Evolutionary conservation across 1,140 invertebrate genomes (phyloP).

Genomic region (Drosophila bipectinata): DNA sequence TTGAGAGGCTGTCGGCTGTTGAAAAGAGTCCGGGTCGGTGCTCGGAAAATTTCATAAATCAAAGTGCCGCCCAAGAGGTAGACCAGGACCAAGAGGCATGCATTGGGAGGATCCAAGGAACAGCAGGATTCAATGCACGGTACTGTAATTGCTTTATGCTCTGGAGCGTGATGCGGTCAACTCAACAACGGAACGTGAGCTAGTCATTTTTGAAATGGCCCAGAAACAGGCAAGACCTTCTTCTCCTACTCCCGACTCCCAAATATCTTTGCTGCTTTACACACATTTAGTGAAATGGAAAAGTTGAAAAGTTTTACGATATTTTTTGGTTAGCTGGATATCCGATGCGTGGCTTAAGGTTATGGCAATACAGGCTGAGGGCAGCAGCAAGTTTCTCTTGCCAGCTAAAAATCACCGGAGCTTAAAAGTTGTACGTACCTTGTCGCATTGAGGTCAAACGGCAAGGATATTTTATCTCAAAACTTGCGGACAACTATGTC

Average conservation of each 20-base stretch:
- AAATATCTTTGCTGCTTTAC: background rate
- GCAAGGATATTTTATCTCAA: conserved; percentile 27
- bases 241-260: background rate
- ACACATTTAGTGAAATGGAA: conserved; percentile 37
- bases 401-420: conserved; percentile 3
- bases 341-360: conserved; percentile 53
- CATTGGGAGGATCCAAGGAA: conserved; percentile 15
- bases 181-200: conserved; percentile 75
- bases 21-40: conserved; percentile 17
- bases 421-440: conserved; percentile 29
- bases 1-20: conserved; percentile 18
- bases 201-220: conserved; percentile 66
- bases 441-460: conserved; percentile 33
- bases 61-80: conserved; percentile 38
- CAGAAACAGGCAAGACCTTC: conserved; percentile 21
- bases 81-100: conserved; percentile 1
- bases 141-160: conserved; percentile 76
- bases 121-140: conserved; percentile 68
- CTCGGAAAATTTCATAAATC: conserved; percentile 74
- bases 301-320: conserved; percentile 77
- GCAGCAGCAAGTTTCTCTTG: background rate
- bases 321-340: conserved; percentile 54
- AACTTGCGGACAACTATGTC: conserved; percentile 36
- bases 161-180: conserved; percentile 76
- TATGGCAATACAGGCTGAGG: conserved; percentile 5